These are phyloP conservation scores for Alethe diademata DNA, from an alignment of 2,113 vertebrate species.

Conservation along the genomic window DNA sequence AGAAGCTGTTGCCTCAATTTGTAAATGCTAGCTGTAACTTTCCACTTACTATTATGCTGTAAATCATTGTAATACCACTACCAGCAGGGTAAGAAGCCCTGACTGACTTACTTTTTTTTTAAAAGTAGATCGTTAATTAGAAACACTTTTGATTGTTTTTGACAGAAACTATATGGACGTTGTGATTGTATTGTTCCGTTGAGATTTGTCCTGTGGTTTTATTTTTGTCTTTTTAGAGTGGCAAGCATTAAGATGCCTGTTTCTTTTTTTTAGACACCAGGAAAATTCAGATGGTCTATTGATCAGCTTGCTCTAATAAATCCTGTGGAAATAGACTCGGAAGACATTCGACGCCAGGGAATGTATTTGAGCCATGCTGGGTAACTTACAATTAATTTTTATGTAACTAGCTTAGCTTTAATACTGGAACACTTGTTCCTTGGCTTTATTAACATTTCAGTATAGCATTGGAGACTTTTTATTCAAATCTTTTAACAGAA, in stretches of 20 bases:
- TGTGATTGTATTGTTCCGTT: not conserved
- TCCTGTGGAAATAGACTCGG: slow-evolving; percentile 92
- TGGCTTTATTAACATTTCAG: not conserved
- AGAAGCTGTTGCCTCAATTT: not conserved
- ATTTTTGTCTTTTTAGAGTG: not conserved
- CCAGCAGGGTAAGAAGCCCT: not conserved
- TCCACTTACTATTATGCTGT: not conserved
- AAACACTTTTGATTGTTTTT: not conserved
- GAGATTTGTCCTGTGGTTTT: not conserved
- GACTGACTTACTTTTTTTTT: not conserved
- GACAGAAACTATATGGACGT: not conserved
- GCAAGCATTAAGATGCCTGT: not conserved
- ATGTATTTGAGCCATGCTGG: slow-evolving; percentile 88
- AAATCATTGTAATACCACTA: not conserved
- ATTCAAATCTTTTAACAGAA: not conserved
- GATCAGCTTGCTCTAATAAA: slow-evolving; percentile 92
- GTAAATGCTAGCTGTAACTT: not conserved
- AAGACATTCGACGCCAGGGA: slow-evolving; percentile 91
- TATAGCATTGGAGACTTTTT: not conserved
- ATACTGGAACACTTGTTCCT: not conserved
- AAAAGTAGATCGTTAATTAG: not conserved
- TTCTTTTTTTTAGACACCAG: slow-evolving; percentile 83
- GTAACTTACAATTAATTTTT: slow-evolving; percentile 69
- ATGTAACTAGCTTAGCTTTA: not conserved
- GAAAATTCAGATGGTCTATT: slow-evolving; percentile 94